phyloP scores from a whole-genome alignment of 2,113 vertebrate genomes.

The Anser cygnoides region DNA sequence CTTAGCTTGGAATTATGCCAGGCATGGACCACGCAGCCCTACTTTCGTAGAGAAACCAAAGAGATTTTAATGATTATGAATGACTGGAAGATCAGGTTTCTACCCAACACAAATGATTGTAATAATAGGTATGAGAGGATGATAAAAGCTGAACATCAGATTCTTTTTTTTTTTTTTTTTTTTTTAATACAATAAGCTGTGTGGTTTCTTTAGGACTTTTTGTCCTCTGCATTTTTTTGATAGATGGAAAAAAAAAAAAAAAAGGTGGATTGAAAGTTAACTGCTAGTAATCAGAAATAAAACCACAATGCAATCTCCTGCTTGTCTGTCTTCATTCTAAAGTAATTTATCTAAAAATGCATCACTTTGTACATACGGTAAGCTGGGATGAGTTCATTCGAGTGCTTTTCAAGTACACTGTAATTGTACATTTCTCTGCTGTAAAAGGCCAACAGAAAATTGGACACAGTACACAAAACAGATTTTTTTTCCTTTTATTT shows the following conservation, averaged over 20 bases:
- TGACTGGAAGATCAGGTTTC: not conserved
- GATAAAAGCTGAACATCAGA: not conserved
- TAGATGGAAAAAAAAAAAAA: not conserved
- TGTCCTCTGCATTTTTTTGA: not conserved
- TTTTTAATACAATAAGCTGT: not conserved
- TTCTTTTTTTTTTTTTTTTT: not conserved
- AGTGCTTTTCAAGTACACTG: not conserved
- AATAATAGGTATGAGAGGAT: not conserved
- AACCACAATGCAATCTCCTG: not conserved
- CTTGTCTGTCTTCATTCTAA: constrained; percentile 27
- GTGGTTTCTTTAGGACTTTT: not conserved
- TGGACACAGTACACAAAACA: not conserved
- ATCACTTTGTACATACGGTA: not conserved
- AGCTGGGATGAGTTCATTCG: not conserved
- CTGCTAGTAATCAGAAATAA: not conserved
- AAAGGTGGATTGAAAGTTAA: not conserved
- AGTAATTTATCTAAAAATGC: not conserved
- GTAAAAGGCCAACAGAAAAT: constrained; percentile 48
- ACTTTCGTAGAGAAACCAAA: not conserved
- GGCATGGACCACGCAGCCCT: not conserved
- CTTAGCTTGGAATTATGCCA: constrained; percentile 22
- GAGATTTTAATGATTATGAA: not conserved
- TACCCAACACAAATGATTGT: not conserved
- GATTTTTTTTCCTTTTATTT: not conserved
- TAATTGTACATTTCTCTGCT: not conserved